phyloP scores from a whole-genome alignment of 2,888 invertebrate species.

The Hipparchia sbordonii region DNA sequence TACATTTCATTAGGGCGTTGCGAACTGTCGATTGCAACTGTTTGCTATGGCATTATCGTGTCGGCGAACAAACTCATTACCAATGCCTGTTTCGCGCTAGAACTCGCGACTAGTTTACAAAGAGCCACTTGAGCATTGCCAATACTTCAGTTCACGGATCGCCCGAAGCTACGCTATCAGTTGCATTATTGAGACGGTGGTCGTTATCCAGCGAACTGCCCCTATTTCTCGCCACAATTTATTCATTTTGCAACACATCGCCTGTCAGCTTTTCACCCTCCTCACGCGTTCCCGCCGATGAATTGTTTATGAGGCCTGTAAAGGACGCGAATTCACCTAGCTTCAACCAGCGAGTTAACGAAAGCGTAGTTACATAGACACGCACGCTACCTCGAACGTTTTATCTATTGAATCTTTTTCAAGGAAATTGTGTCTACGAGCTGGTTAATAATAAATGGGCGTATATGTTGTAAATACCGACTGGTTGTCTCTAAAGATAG shows the following conservation, averaged over 20 bases:
- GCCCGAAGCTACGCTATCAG: conserved; percentile 47
- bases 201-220: conserved; percentile 76
- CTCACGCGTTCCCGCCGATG: conserved; percentile 72
- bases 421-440: conserved; percentile 33
- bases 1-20: conserved; percentile 62
- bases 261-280: conserved; percentile 74
- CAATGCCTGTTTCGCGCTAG: conserved; percentile 67
- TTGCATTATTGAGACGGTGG: conserved; percentile 74
- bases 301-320: conserved; percentile 76
- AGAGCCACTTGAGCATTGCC: conserved; percentile 47
- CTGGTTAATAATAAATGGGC: conserved; percentile 33
- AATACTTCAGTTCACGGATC: conserved; percentile 36
- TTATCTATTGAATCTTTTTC: conserved; percentile 40
- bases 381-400: conserved; percentile 53
- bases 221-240: conserved; percentile 80
- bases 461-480: conserved; percentile 22
- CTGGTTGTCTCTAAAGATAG: conserved; percentile 18
- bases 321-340: conserved; percentile 76
- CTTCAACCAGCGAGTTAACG: conserved; percentile 65
- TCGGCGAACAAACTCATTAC: conserved; percentile 66
- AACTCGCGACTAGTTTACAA: conserved; percentile 48
- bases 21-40: conserved; percentile 74
- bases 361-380: conserved; percentile 59
- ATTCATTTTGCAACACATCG: conserved; percentile 81
- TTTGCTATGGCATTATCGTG: conserved; percentile 78